phyloP scores from a whole-genome alignment of 2,888 invertebrate genomes.

The Ariolimax columbianus region DNA sequence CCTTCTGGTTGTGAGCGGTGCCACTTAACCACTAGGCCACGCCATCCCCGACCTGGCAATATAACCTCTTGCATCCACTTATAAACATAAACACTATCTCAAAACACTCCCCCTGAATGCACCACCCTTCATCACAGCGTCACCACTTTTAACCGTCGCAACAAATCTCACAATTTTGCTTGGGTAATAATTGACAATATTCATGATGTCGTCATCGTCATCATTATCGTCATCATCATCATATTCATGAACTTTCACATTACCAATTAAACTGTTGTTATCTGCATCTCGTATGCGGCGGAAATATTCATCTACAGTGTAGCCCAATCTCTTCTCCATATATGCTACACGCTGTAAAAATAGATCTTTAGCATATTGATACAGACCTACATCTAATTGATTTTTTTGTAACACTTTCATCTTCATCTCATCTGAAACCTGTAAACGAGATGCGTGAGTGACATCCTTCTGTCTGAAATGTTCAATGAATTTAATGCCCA shows the following conservation, averaged over 20 bases:
- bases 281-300: not conserved
- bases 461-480: constrained; percentile 93
- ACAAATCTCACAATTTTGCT: not conserved
- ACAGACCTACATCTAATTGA: constrained; percentile 93
- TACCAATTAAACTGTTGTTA: not conserved
- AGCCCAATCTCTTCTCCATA: constrained; percentile 35
- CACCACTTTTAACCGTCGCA: not conserved
- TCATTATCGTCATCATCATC: constrained; percentile 30
- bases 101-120: not conserved
- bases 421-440: constrained; percentile 86
- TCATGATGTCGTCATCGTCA: not conserved
- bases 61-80: no score
- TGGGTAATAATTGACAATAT: constrained; percentile 3
- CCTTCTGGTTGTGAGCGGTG: no score
- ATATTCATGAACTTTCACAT: not conserved
- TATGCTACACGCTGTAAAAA: constrained; percentile 83
- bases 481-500: constrained; percentile 66
- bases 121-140: not conserved
- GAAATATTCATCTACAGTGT: constrained; percentile 45
- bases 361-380: constrained; percentile 93
- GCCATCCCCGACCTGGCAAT: no score
- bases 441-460: constrained; percentile 89
- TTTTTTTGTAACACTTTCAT: constrained; percentile 89
- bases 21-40: no score
- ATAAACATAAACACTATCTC: not conserved